Percentiles rank a stretch among this genome's conserved stretches.
These are phyloP conservation scores for Nestor notabilis DNA, from an alignment of 2,113 vertebrate species.

Conservation along the genomic window DNA sequence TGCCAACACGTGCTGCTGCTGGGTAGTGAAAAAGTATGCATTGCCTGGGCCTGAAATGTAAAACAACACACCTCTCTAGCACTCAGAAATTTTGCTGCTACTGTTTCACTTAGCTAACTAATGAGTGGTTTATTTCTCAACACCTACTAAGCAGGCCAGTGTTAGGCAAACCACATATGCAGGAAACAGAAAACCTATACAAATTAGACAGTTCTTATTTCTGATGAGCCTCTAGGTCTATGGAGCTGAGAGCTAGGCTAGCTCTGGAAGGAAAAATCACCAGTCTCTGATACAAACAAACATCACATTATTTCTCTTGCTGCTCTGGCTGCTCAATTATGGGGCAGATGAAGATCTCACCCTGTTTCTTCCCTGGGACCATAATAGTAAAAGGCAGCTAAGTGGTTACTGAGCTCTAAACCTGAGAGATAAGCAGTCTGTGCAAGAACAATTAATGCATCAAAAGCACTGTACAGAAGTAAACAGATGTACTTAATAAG, in stretches of 20 bases:
- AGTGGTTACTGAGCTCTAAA: not conserved
- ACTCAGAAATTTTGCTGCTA: not conserved
- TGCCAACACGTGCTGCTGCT: not conserved
- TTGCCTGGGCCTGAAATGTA: not conserved
- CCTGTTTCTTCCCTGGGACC: not conserved
- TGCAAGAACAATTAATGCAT: not conserved
- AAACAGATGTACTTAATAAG: not conserved
- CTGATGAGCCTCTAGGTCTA: not conserved
- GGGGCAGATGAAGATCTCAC: not conserved
- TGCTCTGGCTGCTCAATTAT: not conserved
- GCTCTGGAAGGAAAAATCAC: not conserved
- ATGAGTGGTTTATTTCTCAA: not conserved
- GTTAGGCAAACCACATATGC: not conserved
- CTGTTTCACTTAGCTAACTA: not conserved
- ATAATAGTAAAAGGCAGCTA: not conserved
- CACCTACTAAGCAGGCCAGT: not conserved
- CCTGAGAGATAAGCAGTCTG: not conserved
- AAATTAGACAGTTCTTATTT: not conserved
- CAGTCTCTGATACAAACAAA: not conserved
- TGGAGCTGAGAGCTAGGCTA: not conserved
- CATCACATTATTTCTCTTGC: not conserved
- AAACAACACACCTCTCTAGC: not conserved
- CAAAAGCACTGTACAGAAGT: not conserved
- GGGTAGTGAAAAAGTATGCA: not conserved
- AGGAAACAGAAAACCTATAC: not conserved